Evolutionary conservation across 2,888 invertebrate species (phyloP).

Genomic region (Incurvaria masculella): DNA sequence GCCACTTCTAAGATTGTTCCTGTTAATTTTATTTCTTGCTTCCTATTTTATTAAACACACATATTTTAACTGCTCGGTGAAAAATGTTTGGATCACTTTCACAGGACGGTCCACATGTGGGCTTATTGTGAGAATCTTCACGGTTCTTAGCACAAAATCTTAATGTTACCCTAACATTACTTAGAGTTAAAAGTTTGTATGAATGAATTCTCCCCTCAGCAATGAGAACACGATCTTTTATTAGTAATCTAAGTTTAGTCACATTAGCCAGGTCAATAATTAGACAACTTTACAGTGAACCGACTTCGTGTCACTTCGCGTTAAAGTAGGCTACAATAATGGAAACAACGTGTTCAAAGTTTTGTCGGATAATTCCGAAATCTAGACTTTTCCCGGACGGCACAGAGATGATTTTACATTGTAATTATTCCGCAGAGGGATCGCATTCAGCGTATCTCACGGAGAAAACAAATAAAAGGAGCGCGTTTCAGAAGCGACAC

Average conservation of each 20-base stretch:
- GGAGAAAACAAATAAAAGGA: slow-evolving; percentile 39
- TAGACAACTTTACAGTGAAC: slow-evolving; percentile 24
- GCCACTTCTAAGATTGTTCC: no score
- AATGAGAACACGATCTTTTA: background rate
- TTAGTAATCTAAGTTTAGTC: slow-evolving; percentile 9
- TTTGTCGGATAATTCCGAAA: background rate
- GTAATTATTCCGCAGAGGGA: background rate
- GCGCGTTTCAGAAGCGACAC: slow-evolving; percentile 51
- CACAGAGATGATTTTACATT: background rate
- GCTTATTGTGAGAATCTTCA: no score
- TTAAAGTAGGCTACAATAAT: slow-evolving; percentile 21
- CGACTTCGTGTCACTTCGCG: slow-evolving; percentile 35
- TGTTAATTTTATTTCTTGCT: no score
- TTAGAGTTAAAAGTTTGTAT: no score
- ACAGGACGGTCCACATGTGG: no score
- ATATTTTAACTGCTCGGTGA: no score
- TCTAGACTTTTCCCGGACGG: background rate
- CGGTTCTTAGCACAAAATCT: no score
- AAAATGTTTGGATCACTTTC: no score
- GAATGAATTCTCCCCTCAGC: no score
- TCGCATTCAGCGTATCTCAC: slow-evolving; percentile 24
- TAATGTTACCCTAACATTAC: no score
- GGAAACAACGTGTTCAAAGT: background rate
- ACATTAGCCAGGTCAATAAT: slow-evolving; percentile 32
- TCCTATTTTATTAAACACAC: no score